Base-by-base conservation (phyloP, 2,797 vertebrate species). In the Salmo trutta region DNA sequence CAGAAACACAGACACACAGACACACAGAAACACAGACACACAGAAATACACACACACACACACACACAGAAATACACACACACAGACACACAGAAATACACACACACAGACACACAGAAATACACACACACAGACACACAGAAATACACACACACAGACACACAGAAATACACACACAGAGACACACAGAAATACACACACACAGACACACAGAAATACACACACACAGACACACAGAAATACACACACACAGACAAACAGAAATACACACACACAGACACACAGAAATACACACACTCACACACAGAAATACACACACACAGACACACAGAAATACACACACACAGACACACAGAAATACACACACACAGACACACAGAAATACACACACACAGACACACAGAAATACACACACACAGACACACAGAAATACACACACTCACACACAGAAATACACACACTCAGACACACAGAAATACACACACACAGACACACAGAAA, bases 401-500 rank as follows among this genome's bases (percentile, higher is more conserved):
- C 82, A 64, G 29, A 2, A 29, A 5, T 33, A 33, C 5, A 33
- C 71, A 83, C 77, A 83, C 87, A 85, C 79, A 71, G 81, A 62
- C 79, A 80, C n/a, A n/a, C n/a, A n/a, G n/a, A n/a, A n/a, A n/a
- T n/a, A n/a, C n/a, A n/a, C n/a, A n/a, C n/a, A n/a, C n/a, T n/a
- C n/a, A n/a, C 8, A 74, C 8, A 81, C 82, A 64, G 29, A 2
- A 29, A 5, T 33, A 33, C 5, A 33, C 71, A 83, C 77, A 83
- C 87, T 85, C 79, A 71, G 81, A 62, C 79, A 80, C 8, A 81
- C 82, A 64, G 29, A 2, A 29, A 5, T 33, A 33, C 5, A 33
- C 71, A 83, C 77, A 83, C 87, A 85, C 79, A 71, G 81, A 62
- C 79, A 80, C n/a, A n/a, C n/a, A n/a, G n/a, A n/a, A n/a, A n/a